Percentiles rank a stretch among this genome's conserved stretches.
Evolutionary conservation across 2,888 invertebrate species (phyloP).

Genomic region (Cryptocheilus praepositus): DNA sequence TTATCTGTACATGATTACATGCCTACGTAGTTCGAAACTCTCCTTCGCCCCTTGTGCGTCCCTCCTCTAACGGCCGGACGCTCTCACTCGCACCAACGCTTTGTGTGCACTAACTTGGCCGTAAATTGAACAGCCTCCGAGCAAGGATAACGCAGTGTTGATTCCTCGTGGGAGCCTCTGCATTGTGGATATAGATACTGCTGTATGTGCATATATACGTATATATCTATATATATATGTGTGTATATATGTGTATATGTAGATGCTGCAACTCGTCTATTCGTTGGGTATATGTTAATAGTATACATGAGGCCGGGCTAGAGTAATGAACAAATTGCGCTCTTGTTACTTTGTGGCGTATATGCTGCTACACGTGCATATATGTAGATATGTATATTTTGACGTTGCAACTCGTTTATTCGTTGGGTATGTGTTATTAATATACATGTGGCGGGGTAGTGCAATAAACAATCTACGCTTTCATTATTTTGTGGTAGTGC

Average conservation of each 20-base stretch:
- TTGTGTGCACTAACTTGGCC: conserved; percentile 52
- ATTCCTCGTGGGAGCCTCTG: conserved; percentile 49
- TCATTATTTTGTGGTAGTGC: no score
- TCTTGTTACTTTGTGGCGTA: neutral
- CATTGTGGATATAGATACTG: conserved; percentile 17
- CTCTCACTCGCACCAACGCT: conserved; percentile 29
- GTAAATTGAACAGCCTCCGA: conserved; percentile 55
- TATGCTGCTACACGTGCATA: neutral
- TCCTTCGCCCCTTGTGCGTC: conserved; percentile 6
- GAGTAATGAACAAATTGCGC: no score
- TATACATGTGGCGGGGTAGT: no score
- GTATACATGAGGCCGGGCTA: no score
- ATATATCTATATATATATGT: no score
- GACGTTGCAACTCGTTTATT: no score
- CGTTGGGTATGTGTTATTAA: no score
- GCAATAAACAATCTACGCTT: no score
- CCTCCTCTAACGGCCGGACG: neutral
- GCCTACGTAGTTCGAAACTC: conserved; percentile 44
- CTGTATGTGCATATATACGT: neutral
- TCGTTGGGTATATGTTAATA: no score
- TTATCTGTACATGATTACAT: conserved; percentile 52
- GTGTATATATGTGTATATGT: neutral
- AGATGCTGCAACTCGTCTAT: neutral
- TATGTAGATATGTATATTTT: no score
- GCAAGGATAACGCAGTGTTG: conserved; percentile 41